These are phyloP conservation scores for Chaetodon trifascialis DNA, from an alignment of 2,113 vertebrate genomes.

Conservation along the genomic window DNA sequence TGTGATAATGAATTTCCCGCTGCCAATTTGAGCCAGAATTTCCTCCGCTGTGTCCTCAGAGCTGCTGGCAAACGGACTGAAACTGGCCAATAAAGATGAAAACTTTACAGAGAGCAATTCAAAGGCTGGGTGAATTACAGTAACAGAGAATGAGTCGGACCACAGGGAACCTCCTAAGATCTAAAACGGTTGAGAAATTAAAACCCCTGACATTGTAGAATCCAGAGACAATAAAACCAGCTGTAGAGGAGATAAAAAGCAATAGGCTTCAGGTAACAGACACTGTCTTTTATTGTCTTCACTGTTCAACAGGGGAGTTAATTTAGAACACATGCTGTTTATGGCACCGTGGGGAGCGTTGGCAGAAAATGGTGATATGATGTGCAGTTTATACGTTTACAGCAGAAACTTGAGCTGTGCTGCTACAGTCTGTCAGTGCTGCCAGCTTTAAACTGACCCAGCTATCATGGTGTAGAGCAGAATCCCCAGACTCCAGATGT, in stretches of 20 bases:
- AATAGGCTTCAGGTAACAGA: not conserved
- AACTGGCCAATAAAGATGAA: constrained; percentile 78
- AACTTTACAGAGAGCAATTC: constrained; percentile 16
- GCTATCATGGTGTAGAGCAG: constrained; percentile 96
- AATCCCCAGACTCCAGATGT: constrained; percentile 96
- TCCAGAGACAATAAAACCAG: not conserved
- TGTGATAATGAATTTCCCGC: constrained; percentile 90
- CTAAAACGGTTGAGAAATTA: not conserved
- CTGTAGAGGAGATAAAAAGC: not conserved
- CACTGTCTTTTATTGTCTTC: constrained; percentile 2
- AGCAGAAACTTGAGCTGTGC: not conserved
- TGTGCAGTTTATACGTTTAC: not conserved
- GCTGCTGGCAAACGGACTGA: constrained; percentile 95
- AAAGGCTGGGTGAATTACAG: constrained; percentile 3
- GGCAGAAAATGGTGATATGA: not conserved
- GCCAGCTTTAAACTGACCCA: constrained; percentile 82
- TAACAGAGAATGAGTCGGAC: not conserved
- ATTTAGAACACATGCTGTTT: constrained; percentile 1
- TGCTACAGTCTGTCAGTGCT: not conserved
- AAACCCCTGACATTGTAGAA: constrained; percentile 10
- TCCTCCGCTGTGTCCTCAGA: constrained; percentile 93
- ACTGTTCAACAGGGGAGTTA: not conserved
- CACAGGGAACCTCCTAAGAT: not conserved
- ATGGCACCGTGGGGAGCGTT: not conserved
- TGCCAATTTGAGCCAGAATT: constrained; percentile 93